Conservation (phyloP, 2,888 invertebrate genomes). For the Steinernema carpocapsae region DNA sequence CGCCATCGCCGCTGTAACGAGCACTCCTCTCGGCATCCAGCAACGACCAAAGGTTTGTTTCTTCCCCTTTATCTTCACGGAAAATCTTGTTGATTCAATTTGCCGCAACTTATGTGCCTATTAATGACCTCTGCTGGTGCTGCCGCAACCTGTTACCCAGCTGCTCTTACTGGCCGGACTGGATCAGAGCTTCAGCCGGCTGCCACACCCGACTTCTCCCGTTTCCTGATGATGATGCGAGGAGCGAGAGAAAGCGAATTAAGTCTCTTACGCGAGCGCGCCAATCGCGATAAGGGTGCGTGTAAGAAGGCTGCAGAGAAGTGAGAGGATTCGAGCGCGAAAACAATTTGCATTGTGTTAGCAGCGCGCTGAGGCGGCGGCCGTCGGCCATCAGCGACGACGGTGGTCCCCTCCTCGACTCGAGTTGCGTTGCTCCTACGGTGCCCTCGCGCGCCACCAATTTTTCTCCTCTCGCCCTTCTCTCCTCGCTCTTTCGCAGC, state of each 20-base stretch:
- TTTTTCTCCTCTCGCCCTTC: constrained; percentile 16
- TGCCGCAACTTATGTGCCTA: constrained; percentile 20
- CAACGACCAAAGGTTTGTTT: constrained; percentile 28
- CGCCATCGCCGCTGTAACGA: background rate
- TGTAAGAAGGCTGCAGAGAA: constrained; percentile 29
- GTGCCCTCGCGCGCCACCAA: constrained; percentile 34
- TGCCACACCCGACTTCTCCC: background rate
- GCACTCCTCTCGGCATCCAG: constrained; percentile 8
- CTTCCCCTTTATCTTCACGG: constrained; percentile 9
- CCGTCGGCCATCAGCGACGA: constrained; percentile 14
- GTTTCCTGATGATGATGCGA: background rate
- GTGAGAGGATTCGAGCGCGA: constrained; percentile 35
- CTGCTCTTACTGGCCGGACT: background rate
- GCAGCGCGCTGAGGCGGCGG: constrained; percentile 28
- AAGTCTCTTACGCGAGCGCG: constrained; percentile 28
- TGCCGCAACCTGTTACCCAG: constrained; percentile 23
- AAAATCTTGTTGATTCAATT: background rate
- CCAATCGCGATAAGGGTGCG: constrained; percentile 13
- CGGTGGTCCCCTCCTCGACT: constrained; percentile 24
- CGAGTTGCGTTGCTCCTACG: constrained; percentile 35
- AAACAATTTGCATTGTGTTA: constrained; percentile 35
- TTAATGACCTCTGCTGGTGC: background rate
- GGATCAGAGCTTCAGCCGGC: background rate
- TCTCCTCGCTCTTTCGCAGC: background rate
- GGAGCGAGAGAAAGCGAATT: constrained; percentile 18